A percentile compares a stretch with the other conserved stretches of the same genome.
phyloP scores from a whole-genome alignment of 2,888 invertebrate genomes.

The Stictocephala bisonia region DNA sequence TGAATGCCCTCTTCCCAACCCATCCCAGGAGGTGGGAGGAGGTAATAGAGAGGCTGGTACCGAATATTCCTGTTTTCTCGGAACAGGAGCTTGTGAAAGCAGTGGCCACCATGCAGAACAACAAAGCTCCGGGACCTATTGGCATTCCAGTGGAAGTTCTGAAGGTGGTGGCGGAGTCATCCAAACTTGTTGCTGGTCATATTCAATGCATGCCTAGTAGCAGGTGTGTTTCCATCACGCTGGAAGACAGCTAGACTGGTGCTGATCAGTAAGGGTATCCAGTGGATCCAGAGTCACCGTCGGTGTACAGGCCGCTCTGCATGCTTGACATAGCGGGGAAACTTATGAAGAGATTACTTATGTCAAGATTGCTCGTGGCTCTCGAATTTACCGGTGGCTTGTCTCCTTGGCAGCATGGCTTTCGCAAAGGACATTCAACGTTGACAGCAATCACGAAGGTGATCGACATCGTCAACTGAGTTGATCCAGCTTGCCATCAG shows the following conservation, averaged over 20 bases:
- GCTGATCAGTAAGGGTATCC: conserved; percentile 57
- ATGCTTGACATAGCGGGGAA: conserved; percentile 53
- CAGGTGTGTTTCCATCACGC: conserved; percentile 47
- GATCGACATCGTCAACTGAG: conserved; percentile 31
- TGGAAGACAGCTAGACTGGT: background rate
- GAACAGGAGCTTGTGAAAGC: conserved; percentile 40
- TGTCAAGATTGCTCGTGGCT: conserved; percentile 53
- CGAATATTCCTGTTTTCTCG: conserved; percentile 40
- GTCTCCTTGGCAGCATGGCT: conserved; percentile 52
- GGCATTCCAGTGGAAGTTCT: conserved; percentile 42
- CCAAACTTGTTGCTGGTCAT: conserved; percentile 44
- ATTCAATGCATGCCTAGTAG: conserved; percentile 51
- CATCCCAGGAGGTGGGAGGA: background rate
- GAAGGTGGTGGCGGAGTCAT: conserved; percentile 32
- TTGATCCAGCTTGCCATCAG: conserved; percentile 1
- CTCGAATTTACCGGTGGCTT: conserved; percentile 52
- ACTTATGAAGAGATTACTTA: conserved; percentile 58
- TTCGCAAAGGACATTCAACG: conserved; percentile 52
- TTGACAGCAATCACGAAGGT: conserved; percentile 48
- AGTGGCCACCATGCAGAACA: background rate
- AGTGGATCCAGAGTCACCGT: conserved; percentile 48
- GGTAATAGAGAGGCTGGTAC: background rate
- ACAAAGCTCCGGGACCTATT: conserved; percentile 41
- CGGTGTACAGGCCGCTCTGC: conserved; percentile 56
- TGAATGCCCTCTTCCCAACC: background rate